Conservation (phyloP, 2,113 vertebrate species). For the Mustela nigripes region DNA sequence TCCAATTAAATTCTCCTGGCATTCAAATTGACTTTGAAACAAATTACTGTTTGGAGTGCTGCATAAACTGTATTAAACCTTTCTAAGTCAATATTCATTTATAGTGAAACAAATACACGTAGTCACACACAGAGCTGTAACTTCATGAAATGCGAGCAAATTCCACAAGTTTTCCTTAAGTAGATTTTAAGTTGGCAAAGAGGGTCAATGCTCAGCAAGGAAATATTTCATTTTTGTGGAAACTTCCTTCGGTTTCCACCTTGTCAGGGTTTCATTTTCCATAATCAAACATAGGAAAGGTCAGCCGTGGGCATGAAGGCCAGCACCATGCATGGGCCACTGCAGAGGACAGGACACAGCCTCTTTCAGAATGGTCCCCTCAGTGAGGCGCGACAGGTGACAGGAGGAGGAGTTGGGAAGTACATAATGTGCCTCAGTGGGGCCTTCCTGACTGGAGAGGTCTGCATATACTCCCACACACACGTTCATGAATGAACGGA, state of each 20-base stretch:
- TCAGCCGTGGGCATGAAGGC: neutral
- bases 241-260: conserved; percentile 35
- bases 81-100: conserved; percentile 43
- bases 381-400: neutral
- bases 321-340: neutral
- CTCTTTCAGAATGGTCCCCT: neutral
- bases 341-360: neutral
- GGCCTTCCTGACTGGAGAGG: neutral
- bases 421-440: neutral
- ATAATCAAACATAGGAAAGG: neutral
- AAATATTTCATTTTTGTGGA: neutral
- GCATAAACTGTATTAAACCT: conserved; percentile 31
- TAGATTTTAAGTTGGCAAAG: conserved; percentile 1
- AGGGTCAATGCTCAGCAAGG: conserved; percentile 18
- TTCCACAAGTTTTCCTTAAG: neutral
- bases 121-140: neutral
- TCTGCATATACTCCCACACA: neutral
- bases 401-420: neutral
- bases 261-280: conserved; percentile 22
- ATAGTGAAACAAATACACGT: conserved; percentile 6
- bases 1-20: conserved; percentile 37
- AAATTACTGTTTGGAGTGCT: conserved; percentile 40
- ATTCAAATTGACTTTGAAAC: conserved; percentile 60
- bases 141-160: conserved; percentile 50
- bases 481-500: neutral